Conservation (phyloP, 2,113 vertebrate species). For the Rhegmatorhina hoffmannsi region DNA sequence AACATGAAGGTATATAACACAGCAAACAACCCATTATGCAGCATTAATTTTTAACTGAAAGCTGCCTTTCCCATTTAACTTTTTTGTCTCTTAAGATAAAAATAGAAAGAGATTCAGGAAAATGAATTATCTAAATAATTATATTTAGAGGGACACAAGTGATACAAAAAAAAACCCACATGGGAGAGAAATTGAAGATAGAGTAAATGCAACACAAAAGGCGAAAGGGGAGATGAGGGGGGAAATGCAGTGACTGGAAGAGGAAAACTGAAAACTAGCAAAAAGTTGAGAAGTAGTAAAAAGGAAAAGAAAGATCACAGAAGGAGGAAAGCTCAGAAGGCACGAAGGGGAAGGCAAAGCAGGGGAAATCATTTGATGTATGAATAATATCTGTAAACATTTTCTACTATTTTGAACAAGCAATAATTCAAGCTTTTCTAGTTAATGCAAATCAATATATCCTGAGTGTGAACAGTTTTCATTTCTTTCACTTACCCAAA, state of each 20-base stretch:
- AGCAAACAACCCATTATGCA: background rate
- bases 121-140: background rate
- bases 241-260: background rate
- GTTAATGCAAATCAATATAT: background rate
- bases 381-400: background rate
- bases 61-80: background rate
- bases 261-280: background rate
- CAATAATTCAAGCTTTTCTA: background rate
- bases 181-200: background rate
- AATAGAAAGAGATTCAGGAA: background rate
- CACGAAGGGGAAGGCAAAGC: background rate
- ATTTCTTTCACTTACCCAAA: background rate
- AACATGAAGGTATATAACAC: background rate
- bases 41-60: background rate
- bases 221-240: background rate
- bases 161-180: background rate
- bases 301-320: background rate
- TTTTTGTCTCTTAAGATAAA: background rate
- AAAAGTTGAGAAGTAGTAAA: background rate
- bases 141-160: background rate
- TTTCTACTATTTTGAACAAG: background rate
- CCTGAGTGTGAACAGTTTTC: background rate
- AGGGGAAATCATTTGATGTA: background rate
- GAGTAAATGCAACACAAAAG: background rate
- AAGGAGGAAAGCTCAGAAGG: background rate